These are phyloP conservation scores for Aricia artaxerxes DNA, from an alignment of 2,888 invertebrate genomes.

Conservation along the genomic window DNA sequence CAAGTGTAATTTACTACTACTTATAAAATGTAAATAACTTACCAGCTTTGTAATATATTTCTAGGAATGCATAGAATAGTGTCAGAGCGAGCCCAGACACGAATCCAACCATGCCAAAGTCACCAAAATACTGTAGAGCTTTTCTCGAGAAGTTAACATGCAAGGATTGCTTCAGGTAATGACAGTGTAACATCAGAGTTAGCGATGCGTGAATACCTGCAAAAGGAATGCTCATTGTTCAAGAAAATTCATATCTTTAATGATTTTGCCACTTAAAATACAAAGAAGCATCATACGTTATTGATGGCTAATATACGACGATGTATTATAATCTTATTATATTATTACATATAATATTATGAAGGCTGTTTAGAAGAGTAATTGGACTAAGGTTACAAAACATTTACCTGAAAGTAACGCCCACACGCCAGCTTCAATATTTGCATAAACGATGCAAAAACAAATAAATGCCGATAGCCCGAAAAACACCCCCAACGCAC, in stretches of 20 bases:
- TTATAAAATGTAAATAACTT: constrained; percentile 43
- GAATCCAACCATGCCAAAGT: constrained; percentile 72
- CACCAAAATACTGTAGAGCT: constrained; percentile 69
- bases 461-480: constrained; percentile 73
- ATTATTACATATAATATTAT: neutral
- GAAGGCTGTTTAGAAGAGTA: neutral
- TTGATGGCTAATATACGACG: neutral
- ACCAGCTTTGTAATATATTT: constrained; percentile 70
- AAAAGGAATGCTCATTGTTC: constrained; percentile 37
- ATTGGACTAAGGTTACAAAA: neutral
- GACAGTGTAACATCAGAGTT: constrained; percentile 66
- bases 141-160: constrained; percentile 75
- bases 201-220: constrained; percentile 65
- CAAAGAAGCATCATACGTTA: neutral
- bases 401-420: constrained; percentile 65
- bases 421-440: constrained; percentile 75
- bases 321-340: neutral
- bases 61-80: constrained; percentile 69
- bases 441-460: constrained; percentile 72
- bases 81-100: constrained; percentile 68
- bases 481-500: constrained; percentile 61
- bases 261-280: neutral
- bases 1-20: neutral
- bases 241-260: neutral
- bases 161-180: constrained; percentile 66